Percentiles rank a stretch among this genome's conserved stretches.
phyloP scores from a whole-genome alignment of 1,140 invertebrate genomes.

The Drosophila triauraria region DNA sequence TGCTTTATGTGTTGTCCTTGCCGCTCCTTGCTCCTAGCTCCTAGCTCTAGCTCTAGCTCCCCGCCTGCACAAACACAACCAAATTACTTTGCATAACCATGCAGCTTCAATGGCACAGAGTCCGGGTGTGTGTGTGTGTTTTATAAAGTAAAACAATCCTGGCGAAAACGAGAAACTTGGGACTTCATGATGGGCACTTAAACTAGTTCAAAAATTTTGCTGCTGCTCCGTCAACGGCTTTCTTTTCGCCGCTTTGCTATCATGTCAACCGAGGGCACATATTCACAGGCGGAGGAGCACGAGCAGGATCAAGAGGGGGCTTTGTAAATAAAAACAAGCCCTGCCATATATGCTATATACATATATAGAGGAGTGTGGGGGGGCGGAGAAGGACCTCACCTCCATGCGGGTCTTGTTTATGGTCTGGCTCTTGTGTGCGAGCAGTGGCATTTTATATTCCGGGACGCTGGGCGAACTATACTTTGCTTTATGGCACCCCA shows the following conservation, averaged over 20 bases:
- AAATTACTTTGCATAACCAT: conserved; percentile 84
- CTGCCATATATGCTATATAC: conserved; percentile 26
- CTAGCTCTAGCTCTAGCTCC: conserved; percentile 4
- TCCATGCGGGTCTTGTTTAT: conserved; percentile 70
- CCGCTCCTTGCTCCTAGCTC: conserved; percentile 49
- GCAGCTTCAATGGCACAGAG: conserved; percentile 60
- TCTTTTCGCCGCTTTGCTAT: conserved; percentile 50
- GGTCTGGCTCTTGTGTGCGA: conserved; percentile 58
- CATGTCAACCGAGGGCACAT: conserved; percentile 69
- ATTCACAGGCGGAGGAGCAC: conserved; percentile 6
- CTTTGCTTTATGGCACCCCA: conserved; percentile 82
- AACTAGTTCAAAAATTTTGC: conserved; percentile 82
- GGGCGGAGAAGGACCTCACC: conserved; percentile 7
- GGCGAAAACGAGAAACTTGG: conserved; percentile 83
- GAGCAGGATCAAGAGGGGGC: conserved; percentile 22
- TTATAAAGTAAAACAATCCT: conserved; percentile 84
- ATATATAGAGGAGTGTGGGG: conserved; percentile 6
- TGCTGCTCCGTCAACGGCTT: conserved; percentile 52
- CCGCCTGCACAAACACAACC: conserved; percentile 62
- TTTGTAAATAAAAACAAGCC: conserved; percentile 76
- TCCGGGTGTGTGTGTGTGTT: conserved; percentile 50
- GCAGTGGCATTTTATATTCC: conserved; percentile 71
- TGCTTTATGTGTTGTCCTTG: conserved; percentile 80
- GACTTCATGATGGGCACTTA: conserved; percentile 84
- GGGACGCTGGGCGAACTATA: conserved; percentile 61